Conservation (phyloP, 2,113 vertebrate genomes). For the Pantherophis guttatus region DNA sequence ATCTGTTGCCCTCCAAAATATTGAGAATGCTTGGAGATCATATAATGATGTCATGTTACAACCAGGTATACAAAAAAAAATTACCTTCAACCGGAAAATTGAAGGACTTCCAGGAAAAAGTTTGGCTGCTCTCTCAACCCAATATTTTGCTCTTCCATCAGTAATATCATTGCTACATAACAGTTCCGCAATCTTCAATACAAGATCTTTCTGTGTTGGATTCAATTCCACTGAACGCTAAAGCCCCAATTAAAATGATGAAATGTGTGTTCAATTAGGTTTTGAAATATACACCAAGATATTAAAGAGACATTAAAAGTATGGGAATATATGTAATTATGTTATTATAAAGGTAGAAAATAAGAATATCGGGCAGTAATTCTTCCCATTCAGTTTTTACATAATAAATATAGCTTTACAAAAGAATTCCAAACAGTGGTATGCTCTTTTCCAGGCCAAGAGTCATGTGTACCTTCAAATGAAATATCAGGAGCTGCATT, state of each 20-base stretch:
- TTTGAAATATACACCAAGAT: background rate
- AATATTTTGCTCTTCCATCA: slow-evolving; percentile 91
- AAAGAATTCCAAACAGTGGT: background rate
- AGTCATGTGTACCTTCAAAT: background rate
- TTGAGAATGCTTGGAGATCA: background rate
- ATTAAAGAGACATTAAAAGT: background rate
- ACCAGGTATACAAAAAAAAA: background rate
- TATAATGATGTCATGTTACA: background rate
- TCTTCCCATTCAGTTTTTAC: background rate
- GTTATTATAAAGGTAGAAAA: background rate
- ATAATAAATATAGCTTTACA: background rate
- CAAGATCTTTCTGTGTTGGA: slow-evolving; percentile 89
- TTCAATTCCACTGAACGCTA: slow-evolving; percentile 96
- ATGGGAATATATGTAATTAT: background rate
- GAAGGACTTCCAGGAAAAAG: slow-evolving; percentile 84
- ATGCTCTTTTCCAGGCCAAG: background rate
- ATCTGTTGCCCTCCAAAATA: background rate
- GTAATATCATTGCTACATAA: slow-evolving; percentile 79
- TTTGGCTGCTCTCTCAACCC: slow-evolving; percentile 93
- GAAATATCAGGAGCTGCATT: background rate
- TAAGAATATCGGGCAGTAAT: background rate
- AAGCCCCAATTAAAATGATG: slow-evolving; percentile 1
- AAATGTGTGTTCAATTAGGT: background rate
- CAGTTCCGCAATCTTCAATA: slow-evolving; percentile 94
- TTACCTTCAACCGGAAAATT: slow-evolving; percentile 89